phyloP scores from a whole-genome alignment of 2,797 vertebrate genomes.

The Coendou prehensilis region DNA sequence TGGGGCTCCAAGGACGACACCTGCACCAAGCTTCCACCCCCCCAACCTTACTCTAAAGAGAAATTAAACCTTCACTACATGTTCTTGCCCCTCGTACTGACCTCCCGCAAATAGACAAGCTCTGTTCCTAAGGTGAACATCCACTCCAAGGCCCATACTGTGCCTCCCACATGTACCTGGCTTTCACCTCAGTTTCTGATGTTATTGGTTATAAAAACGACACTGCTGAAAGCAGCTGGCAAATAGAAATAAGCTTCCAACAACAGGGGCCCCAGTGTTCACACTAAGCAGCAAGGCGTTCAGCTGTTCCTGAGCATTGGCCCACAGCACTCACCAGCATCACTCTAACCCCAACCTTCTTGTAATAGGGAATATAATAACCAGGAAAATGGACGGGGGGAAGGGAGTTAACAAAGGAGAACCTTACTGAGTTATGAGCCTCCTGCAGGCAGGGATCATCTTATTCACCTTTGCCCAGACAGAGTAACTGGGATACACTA shows the following conservation, averaged over 20 bases:
- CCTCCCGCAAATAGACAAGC: neutral
- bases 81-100: neutral
- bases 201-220: neutral
- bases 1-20: neutral
- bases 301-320: neutral
- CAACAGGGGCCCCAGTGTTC: neutral
- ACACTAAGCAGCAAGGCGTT: neutral
- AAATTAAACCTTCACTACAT: neutral
- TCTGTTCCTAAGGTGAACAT: conserved; percentile 6
- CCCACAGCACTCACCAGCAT: neutral
- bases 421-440: neutral
- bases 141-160: neutral
- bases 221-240: neutral
- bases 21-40: neutral
- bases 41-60: neutral
- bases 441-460: neutral
- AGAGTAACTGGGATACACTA: neutral
- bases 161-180: neutral
- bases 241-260: neutral
- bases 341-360: neutral
- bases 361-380: neutral
- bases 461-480: neutral
- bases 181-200: conserved; percentile 40
- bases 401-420: neutral
- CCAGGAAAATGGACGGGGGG: neutral